Conservation (phyloP, 2,113 vertebrate genomes). For the Dicaeum eximium region DNA sequence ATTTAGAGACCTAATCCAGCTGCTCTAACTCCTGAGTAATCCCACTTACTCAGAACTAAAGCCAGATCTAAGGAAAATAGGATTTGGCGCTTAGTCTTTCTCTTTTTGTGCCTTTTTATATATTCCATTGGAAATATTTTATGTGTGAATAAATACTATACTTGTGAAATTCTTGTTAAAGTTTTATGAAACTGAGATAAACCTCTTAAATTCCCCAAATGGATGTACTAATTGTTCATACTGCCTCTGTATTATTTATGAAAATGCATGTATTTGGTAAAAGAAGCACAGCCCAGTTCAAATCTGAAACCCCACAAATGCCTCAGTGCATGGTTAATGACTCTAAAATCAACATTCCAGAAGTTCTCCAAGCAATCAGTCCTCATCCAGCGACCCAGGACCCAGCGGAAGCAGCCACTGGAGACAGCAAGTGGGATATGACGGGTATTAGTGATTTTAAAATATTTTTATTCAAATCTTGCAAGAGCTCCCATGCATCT, state of each 20-base stretch:
- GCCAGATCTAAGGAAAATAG: background rate
- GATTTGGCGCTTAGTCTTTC: background rate
- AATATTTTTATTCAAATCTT: background rate
- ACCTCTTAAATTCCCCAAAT: background rate
- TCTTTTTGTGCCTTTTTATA: background rate
- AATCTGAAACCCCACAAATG: slow-evolving; percentile 58
- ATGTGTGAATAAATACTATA: background rate
- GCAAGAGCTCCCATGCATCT: background rate
- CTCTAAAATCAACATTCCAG: slow-evolving; percentile 77
- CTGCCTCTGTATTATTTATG: background rate
- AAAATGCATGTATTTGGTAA: background rate
- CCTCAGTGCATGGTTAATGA: slow-evolving; percentile 68
- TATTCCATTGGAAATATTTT: background rate
- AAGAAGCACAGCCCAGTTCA: slow-evolving; percentile 31
- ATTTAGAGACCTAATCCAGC: background rate
- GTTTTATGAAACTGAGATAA: background rate
- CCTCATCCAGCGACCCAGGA: slow-evolving; percentile 94
- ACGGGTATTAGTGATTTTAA: slow-evolving; percentile 76
- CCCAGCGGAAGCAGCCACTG: slow-evolving; percentile 87
- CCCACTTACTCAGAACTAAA: background rate
- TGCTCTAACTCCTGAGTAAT: background rate
- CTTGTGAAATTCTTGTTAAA: background rate
- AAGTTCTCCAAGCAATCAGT: slow-evolving; percentile 97
- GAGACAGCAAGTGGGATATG: slow-evolving; percentile 89
- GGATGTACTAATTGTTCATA: background rate